These are phyloP conservation scores for Drosophila prostipennis DNA, from an alignment of 2,888 invertebrate genomes.

Conservation along the genomic window DNA sequence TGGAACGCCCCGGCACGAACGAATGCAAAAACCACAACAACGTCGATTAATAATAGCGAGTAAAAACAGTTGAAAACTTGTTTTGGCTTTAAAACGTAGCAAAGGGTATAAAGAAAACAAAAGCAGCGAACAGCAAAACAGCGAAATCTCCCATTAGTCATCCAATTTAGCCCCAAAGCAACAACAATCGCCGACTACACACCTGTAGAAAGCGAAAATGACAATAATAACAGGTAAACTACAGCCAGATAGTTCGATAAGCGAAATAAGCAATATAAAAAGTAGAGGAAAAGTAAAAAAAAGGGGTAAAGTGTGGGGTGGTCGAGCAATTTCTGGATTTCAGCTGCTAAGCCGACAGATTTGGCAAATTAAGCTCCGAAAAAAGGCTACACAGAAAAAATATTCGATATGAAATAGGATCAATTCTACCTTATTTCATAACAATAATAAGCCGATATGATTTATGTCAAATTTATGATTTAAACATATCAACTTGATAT, in stretches of 20 bases:
- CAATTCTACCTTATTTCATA: too few species aligned
- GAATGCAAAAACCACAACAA: constrained; percentile 17
- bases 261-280: constrained; percentile 24
- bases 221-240: constrained; percentile 51
- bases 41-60: constrained; percentile 46
- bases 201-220: constrained; percentile 74
- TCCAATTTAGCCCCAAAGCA: constrained; percentile 38
- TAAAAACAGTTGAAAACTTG: constrained; percentile 51
- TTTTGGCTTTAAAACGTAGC: constrained; percentile 41
- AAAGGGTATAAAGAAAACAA: constrained; percentile 20
- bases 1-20: constrained; percentile 38
- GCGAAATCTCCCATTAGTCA: constrained; percentile 67
- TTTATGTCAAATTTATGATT: too few species aligned
- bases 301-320: not conserved
- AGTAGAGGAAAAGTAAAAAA: not conserved
- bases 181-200: constrained; percentile 42
- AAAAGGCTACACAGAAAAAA: too few species aligned
- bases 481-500: too few species aligned
- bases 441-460: too few species aligned
- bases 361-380: constrained; percentile 36
- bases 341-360: constrained; percentile 27
- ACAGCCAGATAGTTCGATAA: constrained; percentile 45
- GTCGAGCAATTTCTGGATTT: constrained; percentile 16
- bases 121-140: constrained; percentile 26
- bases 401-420: too few species aligned